Evolutionary conservation across 2,113 vertebrate genomes (phyloP).

Genomic region (Nothocercus julius): DNA sequence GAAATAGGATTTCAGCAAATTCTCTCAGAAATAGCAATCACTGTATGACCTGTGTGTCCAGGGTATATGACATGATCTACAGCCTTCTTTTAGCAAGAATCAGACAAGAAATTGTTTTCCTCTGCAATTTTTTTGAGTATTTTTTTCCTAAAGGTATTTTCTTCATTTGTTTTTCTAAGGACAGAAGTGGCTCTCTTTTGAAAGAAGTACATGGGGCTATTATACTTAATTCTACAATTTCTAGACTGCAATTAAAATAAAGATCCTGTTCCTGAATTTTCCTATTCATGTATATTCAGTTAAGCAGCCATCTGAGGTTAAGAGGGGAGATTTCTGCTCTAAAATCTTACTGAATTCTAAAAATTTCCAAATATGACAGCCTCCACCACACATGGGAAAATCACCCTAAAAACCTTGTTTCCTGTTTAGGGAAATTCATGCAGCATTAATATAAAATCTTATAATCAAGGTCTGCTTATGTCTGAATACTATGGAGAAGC

Average conservation of each 20-base stretch:
- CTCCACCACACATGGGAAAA: background rate
- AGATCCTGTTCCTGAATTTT: background rate
- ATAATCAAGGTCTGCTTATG: background rate
- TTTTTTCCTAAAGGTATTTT: background rate
- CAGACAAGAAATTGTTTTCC: background rate
- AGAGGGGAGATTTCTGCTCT: background rate
- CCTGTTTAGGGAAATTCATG: background rate
- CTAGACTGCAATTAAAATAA: background rate
- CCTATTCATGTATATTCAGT: background rate
- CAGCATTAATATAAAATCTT: background rate
- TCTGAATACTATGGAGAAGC: background rate
- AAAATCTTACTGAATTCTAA: background rate
- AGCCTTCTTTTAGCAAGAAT: background rate
- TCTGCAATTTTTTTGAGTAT: background rate
- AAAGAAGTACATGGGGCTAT: background rate
- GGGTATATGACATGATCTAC: background rate
- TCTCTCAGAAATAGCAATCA: background rate
- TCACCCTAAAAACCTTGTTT: background rate
- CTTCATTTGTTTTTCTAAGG: background rate
- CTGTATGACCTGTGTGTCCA: background rate
- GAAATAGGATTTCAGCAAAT: background rate
- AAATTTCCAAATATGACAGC: background rate
- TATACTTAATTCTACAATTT: background rate
- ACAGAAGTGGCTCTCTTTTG: background rate
- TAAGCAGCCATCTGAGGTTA: background rate